Conservation (phyloP, 2,113 vertebrate species). For the Strix aluco region DNA sequence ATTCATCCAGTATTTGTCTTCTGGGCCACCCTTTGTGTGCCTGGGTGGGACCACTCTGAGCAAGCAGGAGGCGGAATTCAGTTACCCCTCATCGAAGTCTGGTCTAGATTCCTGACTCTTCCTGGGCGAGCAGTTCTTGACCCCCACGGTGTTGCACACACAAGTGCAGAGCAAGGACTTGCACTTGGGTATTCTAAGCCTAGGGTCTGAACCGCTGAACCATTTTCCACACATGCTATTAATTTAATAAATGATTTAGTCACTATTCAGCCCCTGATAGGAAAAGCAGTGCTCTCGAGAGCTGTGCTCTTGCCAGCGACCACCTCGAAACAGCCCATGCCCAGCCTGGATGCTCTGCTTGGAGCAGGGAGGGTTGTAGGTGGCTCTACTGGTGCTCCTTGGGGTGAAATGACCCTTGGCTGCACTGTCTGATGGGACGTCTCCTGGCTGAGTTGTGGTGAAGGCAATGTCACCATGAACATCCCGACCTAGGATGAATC, state of each 20-base stretch:
- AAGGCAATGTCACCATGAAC: neutral
- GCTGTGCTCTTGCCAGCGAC: neutral
- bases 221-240: neutral
- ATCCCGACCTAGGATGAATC: neutral
- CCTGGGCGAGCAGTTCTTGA: neutral
- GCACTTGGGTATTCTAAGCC: neutral
- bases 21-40: neutral
- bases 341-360: neutral
- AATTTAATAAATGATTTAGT: neutral
- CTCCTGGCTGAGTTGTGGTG: accelerated
- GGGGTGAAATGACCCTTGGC: neutral
- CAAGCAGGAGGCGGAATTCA: neutral
- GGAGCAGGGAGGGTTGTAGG: neutral
- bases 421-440: neutral
- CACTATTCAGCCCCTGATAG: neutral
- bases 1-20: neutral
- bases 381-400: neutral
- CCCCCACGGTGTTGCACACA: neutral
- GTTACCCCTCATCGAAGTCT: accelerated
- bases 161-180: neutral
- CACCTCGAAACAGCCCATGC: neutral
- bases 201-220: neutral
- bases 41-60: accelerated
- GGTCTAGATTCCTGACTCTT: neutral
- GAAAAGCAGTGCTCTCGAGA: neutral